Percentiles rank a stretch among this genome's conserved stretches.
phyloP scores from a whole-genome alignment of 1,140 invertebrate species.

The Pollicipes pollicipes region DNA sequence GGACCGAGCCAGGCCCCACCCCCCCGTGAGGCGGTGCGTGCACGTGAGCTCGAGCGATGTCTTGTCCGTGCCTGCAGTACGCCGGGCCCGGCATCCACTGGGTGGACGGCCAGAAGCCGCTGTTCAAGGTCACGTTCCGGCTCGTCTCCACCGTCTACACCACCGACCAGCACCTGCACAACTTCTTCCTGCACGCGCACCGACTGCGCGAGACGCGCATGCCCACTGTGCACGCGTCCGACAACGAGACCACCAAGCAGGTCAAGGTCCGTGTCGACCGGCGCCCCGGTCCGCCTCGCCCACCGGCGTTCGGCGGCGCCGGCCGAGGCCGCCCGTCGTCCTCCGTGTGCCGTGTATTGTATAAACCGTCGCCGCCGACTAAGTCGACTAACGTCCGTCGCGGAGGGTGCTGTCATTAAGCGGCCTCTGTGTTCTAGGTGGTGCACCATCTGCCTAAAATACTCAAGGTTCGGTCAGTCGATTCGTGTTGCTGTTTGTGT shows the following conservation, averaged over 20 bases:
- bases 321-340: no score
- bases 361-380: no score
- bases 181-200: conserved; percentile 46
- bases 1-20: no score
- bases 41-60: no score
- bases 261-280: conserved; percentile 38
- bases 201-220: conserved; percentile 35
- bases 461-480: conserved; percentile 19
- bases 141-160: conserved; percentile 75
- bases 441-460: conserved; percentile 22
- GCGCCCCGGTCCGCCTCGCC: neutral
- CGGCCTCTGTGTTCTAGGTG: conserved; percentile 18
- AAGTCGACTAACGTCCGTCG: no score
- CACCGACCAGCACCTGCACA: conserved; percentile 63
- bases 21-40: no score
- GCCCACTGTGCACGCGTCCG: conserved; percentile 36
- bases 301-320: no score
- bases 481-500: neutral
- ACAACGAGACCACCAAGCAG: conserved; percentile 64
- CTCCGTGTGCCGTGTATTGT: no score
- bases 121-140: conserved; percentile 64
- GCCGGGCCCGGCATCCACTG: conserved; percentile 74
- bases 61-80: conserved; percentile 38
- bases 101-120: conserved; percentile 70
- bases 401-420: no score